phyloP scores from a whole-genome alignment of 2,797 vertebrate species.

The Morus bassanus region DNA sequence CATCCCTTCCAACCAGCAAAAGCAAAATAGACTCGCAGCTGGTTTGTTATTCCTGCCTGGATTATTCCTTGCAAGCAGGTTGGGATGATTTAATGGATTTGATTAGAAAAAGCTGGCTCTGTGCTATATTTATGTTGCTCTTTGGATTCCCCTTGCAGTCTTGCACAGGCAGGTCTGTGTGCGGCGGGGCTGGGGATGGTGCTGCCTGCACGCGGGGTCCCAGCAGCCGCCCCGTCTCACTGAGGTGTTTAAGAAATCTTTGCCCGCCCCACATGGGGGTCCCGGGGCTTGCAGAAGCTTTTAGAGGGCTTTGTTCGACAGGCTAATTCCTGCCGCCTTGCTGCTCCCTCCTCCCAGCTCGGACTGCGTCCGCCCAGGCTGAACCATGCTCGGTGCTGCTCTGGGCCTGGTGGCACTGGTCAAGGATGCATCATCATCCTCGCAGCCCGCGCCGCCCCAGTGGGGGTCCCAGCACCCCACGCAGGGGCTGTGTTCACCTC shows the following conservation, averaged over 20 bases:
- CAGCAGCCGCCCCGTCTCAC: accelerated
- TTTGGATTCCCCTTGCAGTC: background rate
- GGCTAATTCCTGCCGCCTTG: background rate
- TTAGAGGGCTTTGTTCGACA: background rate
- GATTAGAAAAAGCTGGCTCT: background rate
- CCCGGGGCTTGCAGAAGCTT: background rate
- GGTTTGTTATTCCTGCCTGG: slow-evolving; percentile 24
- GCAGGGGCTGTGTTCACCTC: background rate
- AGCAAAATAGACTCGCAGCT: background rate
- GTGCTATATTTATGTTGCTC: background rate
- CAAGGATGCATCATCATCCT: background rate
- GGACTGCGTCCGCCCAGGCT: accelerated
- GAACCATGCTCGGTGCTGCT: background rate
- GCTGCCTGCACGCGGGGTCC: background rate
- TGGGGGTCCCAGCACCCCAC: accelerated
- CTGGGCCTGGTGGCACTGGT: background rate
- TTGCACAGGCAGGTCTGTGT: background rate
- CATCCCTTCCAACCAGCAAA: background rate
- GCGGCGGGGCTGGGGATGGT: background rate
- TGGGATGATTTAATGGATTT: slow-evolving; percentile 31
- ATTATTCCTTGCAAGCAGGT: slow-evolving; percentile 11
- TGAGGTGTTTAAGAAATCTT: background rate
- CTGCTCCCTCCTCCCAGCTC: background rate
- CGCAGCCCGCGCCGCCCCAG: accelerated
- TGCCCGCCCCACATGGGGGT: accelerated